Evolutionary conservation across 2,888 invertebrate species (phyloP), one percentile per base, ranked within the genome.

Genomic region (Clostera curtula): DNA sequence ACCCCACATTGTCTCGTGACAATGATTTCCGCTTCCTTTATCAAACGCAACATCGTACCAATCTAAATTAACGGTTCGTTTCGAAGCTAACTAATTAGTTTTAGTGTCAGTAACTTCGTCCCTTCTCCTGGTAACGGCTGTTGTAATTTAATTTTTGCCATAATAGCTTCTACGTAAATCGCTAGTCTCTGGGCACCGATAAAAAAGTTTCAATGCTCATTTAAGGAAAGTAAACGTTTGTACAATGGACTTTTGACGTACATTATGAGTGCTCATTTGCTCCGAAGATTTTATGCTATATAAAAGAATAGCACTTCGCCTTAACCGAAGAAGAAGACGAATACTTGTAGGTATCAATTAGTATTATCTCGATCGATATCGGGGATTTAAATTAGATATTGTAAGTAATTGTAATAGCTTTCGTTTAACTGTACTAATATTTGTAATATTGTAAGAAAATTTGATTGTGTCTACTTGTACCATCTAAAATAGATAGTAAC

Each of bases 31-130:
- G 46, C 35, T 41, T 47, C 36, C 45, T 35, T 38, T 43, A 46
- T 44, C 42, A 50, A 47, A 40, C 40, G 35, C 42, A 45, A 55
- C 49, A 52, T 44, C 47, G 48, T 44, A 42, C 49, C 48, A 46
- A 59, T 57, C 54, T 49, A 65, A 72, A 71, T 75, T 72, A 73
- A 65, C 68, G 67, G 67, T 64, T 64, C 71, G 70, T 71, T 71
- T 61, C 57, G 56, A 53, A 56, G 62, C 64, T 64, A 59, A 56
- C 64, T 73, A 74, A 74, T 74, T 72, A 70, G 61, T 53, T 71
- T 63, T 65, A 65, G 65, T 67, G 61, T 56, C 57, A 47, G 57
- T 67, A 56, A 67, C 56, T 60, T 42, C 40, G 49, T 45, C 51
- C 53, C 56, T 40, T 40, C 38, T 36, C 31, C 29, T 30, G 28